Percentiles rank a stretch among this genome's conserved stretches.
These are phyloP conservation scores for Furcifer pardalis DNA, from an alignment of 2,797 vertebrate species.

Conservation along the genomic window DNA sequence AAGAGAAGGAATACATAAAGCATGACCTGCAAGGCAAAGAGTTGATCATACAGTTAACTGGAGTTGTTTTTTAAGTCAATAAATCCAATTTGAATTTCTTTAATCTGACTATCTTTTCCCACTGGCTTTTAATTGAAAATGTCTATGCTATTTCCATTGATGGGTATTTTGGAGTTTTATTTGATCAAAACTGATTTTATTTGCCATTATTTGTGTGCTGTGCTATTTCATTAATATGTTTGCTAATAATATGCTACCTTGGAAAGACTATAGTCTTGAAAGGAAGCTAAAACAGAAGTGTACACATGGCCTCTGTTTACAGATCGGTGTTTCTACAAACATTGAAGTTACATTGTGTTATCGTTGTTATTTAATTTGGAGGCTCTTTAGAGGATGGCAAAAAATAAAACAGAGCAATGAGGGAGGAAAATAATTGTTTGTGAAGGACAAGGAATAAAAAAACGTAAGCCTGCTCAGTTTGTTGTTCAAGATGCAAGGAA, in stretches of 20 bases:
- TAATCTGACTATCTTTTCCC: neutral
- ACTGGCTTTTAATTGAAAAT: neutral
- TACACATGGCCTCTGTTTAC: neutral
- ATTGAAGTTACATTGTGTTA: neutral
- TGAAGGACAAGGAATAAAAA: neutral
- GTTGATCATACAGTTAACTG: neutral
- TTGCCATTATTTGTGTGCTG: neutral
- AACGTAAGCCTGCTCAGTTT: neutral
- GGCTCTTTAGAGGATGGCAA: no score
- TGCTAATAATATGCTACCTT: neutral
- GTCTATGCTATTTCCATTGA: neutral
- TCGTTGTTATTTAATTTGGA: neutral
- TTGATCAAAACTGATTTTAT: neutral
- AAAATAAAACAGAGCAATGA: neutral
- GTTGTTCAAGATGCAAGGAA: constrained; percentile 2
- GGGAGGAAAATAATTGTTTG: neutral
- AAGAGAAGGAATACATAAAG: neutral
- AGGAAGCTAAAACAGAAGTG: neutral
- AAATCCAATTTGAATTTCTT: neutral
- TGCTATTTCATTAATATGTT: neutral
- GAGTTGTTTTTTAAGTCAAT: neutral
- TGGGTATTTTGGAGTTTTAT: neutral
- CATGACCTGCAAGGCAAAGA: neutral
- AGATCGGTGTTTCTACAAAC: neutral
- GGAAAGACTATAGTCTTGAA: neutral